Evolutionary conservation across 2,113 vertebrate genomes (phyloP).

Genomic region (Lucifuga dentata): DNA sequence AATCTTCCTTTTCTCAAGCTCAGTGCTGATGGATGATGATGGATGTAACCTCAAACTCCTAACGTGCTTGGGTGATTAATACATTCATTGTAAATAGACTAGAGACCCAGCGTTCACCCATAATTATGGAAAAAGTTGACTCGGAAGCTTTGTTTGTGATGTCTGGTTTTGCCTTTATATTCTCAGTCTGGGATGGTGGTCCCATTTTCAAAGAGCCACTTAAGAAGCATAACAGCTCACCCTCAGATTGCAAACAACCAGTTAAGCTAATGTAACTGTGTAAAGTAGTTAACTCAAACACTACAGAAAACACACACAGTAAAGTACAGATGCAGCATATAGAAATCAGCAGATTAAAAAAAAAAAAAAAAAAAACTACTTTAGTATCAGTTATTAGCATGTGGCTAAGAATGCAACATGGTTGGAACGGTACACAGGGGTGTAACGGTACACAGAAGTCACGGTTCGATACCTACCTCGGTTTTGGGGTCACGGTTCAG

Average conservation of each 20-base stretch:
- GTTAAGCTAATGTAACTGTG: slow-evolving; percentile 19
- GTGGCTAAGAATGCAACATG: no score
- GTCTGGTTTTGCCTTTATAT: slow-evolving; percentile 22
- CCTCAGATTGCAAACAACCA: slow-evolving; percentile 12
- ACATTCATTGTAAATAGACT: neutral
- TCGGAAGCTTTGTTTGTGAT: slow-evolving; percentile 9
- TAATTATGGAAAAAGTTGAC: neutral
- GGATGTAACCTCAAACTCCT: neutral
- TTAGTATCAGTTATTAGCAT: no score
- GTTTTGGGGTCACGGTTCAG: no score
- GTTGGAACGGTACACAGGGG: no score
- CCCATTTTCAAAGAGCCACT: slow-evolving; percentile 20
- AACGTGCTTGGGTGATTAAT: neutral
- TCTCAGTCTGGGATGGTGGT: neutral
- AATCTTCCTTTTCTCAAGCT: neutral
- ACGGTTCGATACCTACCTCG: no score
- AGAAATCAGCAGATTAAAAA: no score
- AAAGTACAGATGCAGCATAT: neutral
- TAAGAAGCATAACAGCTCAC: slow-evolving; percentile 13
- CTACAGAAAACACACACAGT: neutral
- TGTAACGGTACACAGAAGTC: no score
- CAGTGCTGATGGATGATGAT: slow-evolving; percentile 14
- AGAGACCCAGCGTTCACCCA: neutral
- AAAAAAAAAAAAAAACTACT: no score
- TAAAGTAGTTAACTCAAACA: slow-evolving; percentile 3